Base-by-base conservation (phyloP, 53 echinoderm and acorn worm genomes). In the Apostichopus leukothele region DNA sequence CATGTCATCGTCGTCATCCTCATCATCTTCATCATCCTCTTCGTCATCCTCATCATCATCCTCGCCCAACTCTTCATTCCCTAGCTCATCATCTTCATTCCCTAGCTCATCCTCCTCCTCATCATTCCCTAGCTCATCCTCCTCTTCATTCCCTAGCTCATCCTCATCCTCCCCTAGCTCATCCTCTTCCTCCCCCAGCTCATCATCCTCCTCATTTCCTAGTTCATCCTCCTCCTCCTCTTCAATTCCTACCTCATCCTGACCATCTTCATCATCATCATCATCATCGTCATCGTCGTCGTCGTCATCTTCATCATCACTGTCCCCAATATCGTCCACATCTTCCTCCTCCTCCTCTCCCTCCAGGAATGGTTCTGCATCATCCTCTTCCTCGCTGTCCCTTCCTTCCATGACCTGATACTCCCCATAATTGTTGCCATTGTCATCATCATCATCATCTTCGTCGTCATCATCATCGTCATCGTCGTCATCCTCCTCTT, bases 321-420 rank as follows among this genome's bases (percentile, higher is more conserved):
- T 60, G 39, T 68, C 86, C 12, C 55, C 83, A 53, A 11, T 55
- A 18, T 57, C 52, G 5, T 50, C 73, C 13, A 9, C 26, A 84
- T 75, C 76, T 73, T 75, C 60, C 52, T 76, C 74, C 13, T 83
- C 74, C n/a, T 86, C 90, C 20, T 26, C 86, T 0, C 54, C 90
- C 27, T 90, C 76, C 12, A 83, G 83, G 76, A 60, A 60, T 52
- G 83, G 83, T 53, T 66, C 86, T 76, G 52, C 83, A 67, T 89
- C 89, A 83, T 83, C 91, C 73, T 91, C 91, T 22, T 88, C 84
- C 2, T 51, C 76, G 52, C 68, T 53, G 12, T 78, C 80, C 20
- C 23, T 83, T 39, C 60, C 88, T 22, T 52, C 88, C 14, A 50
- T 83, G 14, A 51, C 86, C 18, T 25, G 74, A 54, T 86, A 21